These are phyloP conservation scores for Zaprionus lineosus DNA, from an alignment of 2,888 invertebrate genomes.

Conservation along the genomic window DNA sequence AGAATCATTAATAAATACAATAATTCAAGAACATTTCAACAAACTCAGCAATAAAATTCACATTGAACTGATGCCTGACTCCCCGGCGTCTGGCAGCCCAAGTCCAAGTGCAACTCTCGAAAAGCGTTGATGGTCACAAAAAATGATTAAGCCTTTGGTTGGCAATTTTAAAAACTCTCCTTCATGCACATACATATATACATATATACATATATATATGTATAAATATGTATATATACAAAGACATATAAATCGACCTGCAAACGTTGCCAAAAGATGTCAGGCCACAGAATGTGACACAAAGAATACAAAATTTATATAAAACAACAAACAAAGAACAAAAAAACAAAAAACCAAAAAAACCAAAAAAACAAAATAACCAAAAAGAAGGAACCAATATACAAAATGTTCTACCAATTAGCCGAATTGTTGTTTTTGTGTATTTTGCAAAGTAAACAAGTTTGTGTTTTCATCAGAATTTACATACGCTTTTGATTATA, in stretches of 20 bases:
- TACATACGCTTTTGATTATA: slow-evolving; percentile 61
- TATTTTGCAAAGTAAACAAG: slow-evolving; percentile 69
- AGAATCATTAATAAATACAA: slow-evolving; percentile 12
- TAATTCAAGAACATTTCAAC: slow-evolving; percentile 15
- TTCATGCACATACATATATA: slow-evolving; percentile 28
- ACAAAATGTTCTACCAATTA: slow-evolving; percentile 65
- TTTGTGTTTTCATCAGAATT: slow-evolving; percentile 63
- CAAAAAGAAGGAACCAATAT: not conserved
- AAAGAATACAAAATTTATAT: slow-evolving; percentile 23
- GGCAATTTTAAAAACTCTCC: slow-evolving; percentile 7
- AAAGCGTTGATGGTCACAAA: slow-evolving; percentile 53
- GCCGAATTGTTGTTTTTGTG: slow-evolving; percentile 54
- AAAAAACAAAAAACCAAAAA: slow-evolving; percentile 28
- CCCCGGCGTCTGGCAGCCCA: slow-evolving; percentile 67
- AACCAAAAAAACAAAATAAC: slow-evolving; percentile 9
- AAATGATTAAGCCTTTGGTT: slow-evolving; percentile 42
- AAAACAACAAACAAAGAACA: slow-evolving; percentile 20
- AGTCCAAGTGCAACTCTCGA: slow-evolving; percentile 48
- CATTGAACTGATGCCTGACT: slow-evolving; percentile 44
- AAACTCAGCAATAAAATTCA: slow-evolving; percentile 40
- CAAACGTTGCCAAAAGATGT: slow-evolving; percentile 58
- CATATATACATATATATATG: no score
- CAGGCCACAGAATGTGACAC: slow-evolving; percentile 60
- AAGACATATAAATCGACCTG: slow-evolving; percentile 46
- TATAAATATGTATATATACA: slow-evolving; percentile 36